A percentile compares a stretch with the other conserved stretches of the same genome.
Conservation (phyloP, 2,888 invertebrate species). For the Caenorhabditis sp. region DNA sequence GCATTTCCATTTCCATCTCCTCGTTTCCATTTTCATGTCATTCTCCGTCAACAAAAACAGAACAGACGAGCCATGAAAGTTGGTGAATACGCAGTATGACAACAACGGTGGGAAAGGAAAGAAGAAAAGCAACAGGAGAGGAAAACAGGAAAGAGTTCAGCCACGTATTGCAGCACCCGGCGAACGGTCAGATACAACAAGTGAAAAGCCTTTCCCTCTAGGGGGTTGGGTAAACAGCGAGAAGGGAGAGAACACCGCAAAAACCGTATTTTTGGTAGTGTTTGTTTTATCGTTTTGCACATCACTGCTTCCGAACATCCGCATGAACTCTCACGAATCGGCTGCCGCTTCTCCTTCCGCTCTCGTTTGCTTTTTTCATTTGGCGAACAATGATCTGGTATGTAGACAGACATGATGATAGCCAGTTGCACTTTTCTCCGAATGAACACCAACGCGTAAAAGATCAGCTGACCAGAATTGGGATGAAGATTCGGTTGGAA, state of each 20-base stretch:
- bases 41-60: conserved; percentile 48
- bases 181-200: conserved; percentile 25
- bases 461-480: not conserved
- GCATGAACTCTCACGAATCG: conserved; percentile 55
- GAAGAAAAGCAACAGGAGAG: conserved; percentile 9
- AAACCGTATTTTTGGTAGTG: conserved; percentile 60
- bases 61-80: conserved; percentile 51
- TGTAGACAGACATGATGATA: conserved; percentile 16
- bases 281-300: conserved; percentile 61
- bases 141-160: conserved; percentile 12
- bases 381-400: conserved; percentile 23
- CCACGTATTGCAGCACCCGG: conserved; percentile 2
- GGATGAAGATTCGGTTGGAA: too few relatives aligned
- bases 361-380: conserved; percentile 29
- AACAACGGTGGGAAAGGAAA: conserved; percentile 12
- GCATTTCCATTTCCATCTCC: conserved; percentile 2
- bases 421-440: not conserved
- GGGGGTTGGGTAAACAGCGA: conserved; percentile 34
- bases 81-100: conserved; percentile 10
- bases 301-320: conserved; percentile 60
- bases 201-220: conserved; percentile 30
- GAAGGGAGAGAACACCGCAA: conserved; percentile 19
- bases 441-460: not conserved
- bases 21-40: not conserved
- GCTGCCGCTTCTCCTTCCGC: not conserved